Conservation (phyloP, 2,113 vertebrate genomes). For the Epinephelus lanceolatus region DNA sequence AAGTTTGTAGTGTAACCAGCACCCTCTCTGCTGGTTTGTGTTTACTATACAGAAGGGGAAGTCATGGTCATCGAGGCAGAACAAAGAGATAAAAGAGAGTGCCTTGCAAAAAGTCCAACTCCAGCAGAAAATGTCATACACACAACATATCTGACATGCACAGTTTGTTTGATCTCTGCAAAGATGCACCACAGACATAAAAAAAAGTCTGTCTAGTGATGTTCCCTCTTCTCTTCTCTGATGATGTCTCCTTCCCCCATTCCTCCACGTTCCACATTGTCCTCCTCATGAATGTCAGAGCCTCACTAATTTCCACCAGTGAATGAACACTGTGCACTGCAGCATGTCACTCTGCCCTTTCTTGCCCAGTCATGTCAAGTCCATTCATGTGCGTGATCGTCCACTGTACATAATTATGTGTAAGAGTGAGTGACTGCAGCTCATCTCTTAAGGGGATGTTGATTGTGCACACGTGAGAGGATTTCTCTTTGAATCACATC, state of each 20-base stretch:
- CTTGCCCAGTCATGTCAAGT: constrained; percentile 21
- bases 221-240: background rate
- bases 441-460: constrained; percentile 18
- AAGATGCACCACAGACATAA: background rate
- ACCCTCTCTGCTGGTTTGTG: constrained; percentile 25
- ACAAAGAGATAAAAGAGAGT: constrained; percentile 1
- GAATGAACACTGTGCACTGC: constrained; percentile 23
- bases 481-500: background rate
- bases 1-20: constrained; percentile 39
- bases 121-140: constrained; percentile 16
- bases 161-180: background rate
- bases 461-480: constrained; percentile 9
- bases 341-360: constrained; percentile 56
- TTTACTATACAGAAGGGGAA: constrained; percentile 37
- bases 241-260: background rate
- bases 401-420: background rate
- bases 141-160: background rate
- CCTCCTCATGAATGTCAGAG: constrained; percentile 5
- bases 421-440: background rate
- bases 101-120: background rate
- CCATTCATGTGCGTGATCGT: background rate
- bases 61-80: constrained; percentile 4
- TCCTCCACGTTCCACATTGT: background rate
- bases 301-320: constrained; percentile 15
- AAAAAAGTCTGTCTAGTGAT: background rate